Percentiles rank a stretch among this genome's conserved stretches.
Conservation (phyloP, 2,888 invertebrate genomes). For the Scelioninae gen. 1 region DNA sequence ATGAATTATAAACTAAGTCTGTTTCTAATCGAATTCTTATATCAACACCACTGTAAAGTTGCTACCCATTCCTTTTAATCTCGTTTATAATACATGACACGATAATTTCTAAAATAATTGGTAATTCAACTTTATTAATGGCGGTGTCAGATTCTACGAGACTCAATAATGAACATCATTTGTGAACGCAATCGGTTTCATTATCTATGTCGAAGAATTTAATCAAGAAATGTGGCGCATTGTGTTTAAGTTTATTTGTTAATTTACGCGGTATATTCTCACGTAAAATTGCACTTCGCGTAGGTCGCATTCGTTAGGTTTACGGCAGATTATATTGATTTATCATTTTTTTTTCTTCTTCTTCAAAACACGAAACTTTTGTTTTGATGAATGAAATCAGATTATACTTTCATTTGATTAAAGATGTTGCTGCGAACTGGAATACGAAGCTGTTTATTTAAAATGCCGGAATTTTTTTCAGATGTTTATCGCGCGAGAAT, state of each 20-base stretch:
- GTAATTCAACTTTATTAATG: slow-evolving; percentile 39
- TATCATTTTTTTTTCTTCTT: not conserved
- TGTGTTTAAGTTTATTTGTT: slow-evolving; percentile 15
- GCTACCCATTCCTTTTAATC: not conserved
- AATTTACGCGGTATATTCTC: slow-evolving; percentile 1
- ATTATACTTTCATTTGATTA: not conserved
- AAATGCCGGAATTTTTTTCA: no score
- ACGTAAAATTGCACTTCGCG: not conserved
- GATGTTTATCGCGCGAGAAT: no score
- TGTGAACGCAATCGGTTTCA: slow-evolving; percentile 20
- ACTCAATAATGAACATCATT: slow-evolving; percentile 16
- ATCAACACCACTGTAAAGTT: no score
- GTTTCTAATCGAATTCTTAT: not conserved
- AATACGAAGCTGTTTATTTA: no score
- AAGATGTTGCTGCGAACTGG: not conserved
- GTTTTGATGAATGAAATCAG: no score
- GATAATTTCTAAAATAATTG: slow-evolving; percentile 25
- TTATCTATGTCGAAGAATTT: slow-evolving; percentile 35
- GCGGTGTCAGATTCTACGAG: slow-evolving; percentile 26
- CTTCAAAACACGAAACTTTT: not conserved
- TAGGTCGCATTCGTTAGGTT: slow-evolving; percentile 3
- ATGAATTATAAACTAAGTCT: not conserved
- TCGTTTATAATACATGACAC: not conserved
- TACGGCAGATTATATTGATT: slow-evolving; percentile 4
- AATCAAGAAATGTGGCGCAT: slow-evolving; percentile 11